phyloP scores from a whole-genome alignment of 1,140 invertebrate species.

The Aphelinus certus region DNA sequence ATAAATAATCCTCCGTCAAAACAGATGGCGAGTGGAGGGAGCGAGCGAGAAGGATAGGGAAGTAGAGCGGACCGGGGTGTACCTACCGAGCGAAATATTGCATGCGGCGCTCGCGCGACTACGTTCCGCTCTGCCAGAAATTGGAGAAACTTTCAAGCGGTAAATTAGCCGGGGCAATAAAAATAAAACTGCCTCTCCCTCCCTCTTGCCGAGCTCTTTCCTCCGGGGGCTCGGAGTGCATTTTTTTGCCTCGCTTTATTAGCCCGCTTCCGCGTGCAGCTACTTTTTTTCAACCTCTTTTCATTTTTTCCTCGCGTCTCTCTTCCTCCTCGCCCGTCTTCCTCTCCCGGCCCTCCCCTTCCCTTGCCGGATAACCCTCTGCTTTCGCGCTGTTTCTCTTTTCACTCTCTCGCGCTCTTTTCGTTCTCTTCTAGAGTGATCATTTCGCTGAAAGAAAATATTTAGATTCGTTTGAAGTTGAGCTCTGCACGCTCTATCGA shows the following conservation, averaged over 20 bases:
- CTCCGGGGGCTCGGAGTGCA: not conserved
- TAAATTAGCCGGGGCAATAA: slow-evolving; percentile 36
- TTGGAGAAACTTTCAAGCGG: slow-evolving; percentile 33
- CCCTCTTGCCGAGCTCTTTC: not conserved
- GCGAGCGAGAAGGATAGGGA: not conserved
- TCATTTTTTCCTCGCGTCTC: not conserved
- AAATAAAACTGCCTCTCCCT: slow-evolving; percentile 26
- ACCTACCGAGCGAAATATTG: not conserved
- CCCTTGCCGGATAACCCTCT: not conserved
- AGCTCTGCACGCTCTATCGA: too few relatives aligned
- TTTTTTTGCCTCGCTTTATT: slow-evolving; percentile 34
- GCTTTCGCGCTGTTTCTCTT: not conserved
- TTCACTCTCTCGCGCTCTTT: not conserved
- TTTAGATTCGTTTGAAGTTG: too few relatives aligned
- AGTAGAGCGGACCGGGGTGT: too few relatives aligned
- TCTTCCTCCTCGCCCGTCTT: not conserved
- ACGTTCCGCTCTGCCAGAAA: slow-evolving; percentile 1
- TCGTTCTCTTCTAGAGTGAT: not conserved
- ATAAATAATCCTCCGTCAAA: not conserved
- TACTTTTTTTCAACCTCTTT: not conserved
- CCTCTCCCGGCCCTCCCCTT: not conserved
- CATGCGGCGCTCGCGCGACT: not conserved
- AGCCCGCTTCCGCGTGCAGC: not conserved
- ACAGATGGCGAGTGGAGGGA: too few relatives aligned
- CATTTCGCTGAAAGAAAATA: too few relatives aligned